Evolutionary conservation across 2,113 vertebrate genomes (phyloP), one percentile per base, ranked within the genome.

Genomic region (Epinephelus moara): DNA sequence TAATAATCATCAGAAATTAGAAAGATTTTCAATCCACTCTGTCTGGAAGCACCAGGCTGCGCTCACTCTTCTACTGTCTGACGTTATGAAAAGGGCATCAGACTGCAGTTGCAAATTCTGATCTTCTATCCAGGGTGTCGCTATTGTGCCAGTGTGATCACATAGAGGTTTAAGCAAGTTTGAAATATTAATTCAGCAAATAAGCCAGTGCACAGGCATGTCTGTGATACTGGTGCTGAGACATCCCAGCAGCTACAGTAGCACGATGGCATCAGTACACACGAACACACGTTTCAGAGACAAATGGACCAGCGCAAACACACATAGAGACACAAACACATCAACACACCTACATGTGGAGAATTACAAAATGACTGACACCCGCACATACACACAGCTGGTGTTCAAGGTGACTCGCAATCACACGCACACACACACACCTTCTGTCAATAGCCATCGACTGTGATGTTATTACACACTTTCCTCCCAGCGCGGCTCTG

Each of bases 401-500:
- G 57, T 62, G 79, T 81, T 91, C 87, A 94, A 94, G 93, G 93
- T 93, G 89, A 87, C 86, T 52, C 49, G 37, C 78, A 66, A 49
- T 85, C 56, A 53, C 79, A 37, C 6, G 70, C 82, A 6, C 70
- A 69, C 91, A 82, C 89, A 6, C 73, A 60, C 90, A 84, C 90
- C 90, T 91, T 90, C 86, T 91, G 91, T 93, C 89, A 89, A 93
- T 90, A 91, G 82, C 89, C 87, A 94, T 94, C 63, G 80, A 90
- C 91, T 91, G 84, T 86, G 88, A 89, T 90, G 92, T 93, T 88
- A 92, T 93, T 91, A 89, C 92, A 88, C 85, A 80, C 80, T 91
- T 85, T 88, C 84, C 90, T 91, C 90, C 77, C 86, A 57, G 82
- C 52, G 64, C 83, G 8, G 70, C 85, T 75, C 81, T 77, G 86